These are phyloP conservation scores for Bombus breviceps DNA, from an alignment of 1,140 invertebrate genomes.

Conservation along the genomic window DNA sequence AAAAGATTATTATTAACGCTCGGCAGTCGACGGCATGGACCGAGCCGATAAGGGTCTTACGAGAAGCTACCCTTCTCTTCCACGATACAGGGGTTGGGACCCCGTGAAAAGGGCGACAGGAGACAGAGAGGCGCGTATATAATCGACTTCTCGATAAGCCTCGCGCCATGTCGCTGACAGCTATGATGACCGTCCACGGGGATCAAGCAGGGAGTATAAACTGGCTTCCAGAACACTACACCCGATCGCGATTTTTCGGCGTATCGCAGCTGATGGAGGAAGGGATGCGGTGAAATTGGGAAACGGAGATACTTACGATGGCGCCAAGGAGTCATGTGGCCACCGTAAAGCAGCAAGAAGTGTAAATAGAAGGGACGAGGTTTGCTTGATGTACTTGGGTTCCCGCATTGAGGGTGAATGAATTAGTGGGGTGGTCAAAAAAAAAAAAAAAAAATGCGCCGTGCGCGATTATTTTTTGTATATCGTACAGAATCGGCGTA, in stretches of 20 bases:
- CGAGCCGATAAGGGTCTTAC: constrained; percentile 75
- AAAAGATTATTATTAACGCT: constrained; percentile 72
- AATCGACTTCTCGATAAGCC: constrained; percentile 61
- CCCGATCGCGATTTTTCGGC: neutral
- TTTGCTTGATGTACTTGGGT: neutral
- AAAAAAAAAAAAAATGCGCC: neutral
- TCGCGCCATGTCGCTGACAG: constrained; percentile 42
- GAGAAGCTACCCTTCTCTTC: constrained; percentile 35
- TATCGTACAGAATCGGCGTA: neutral
- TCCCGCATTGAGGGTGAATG: neutral
- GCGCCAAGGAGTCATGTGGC: neutral
- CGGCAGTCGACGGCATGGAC: constrained; percentile 64
- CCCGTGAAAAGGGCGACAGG: constrained; percentile 55
- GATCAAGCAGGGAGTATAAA: constrained; percentile 32
- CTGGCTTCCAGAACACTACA: neutral
- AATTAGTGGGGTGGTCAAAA: no score
- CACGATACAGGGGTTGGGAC: constrained; percentile 32
- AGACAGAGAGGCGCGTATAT: constrained; percentile 44
- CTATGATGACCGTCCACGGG: constrained; percentile 56
- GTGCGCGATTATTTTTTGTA: neutral
- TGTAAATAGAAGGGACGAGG: no score
- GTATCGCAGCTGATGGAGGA: no score
- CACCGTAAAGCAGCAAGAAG: neutral
- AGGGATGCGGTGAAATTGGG: neutral
- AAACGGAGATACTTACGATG: neutral